A percentile compares a stretch with the other conserved stretches of the same genome.
Evolutionary conservation across 2,888 invertebrate genomes (phyloP).

Genomic region (Neelides folsomi): DNA sequence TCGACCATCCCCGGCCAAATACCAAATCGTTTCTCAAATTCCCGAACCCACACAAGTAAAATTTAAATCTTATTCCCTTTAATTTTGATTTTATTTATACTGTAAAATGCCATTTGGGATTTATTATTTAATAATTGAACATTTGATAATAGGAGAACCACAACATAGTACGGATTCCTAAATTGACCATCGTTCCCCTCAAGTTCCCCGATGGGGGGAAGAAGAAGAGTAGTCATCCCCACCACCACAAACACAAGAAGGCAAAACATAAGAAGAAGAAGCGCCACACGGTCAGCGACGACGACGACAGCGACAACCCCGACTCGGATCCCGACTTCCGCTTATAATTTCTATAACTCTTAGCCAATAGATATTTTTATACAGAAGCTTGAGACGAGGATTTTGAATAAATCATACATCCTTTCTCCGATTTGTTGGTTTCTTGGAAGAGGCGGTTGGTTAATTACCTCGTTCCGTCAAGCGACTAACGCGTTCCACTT

Average conservation of each 20-base stretch:
- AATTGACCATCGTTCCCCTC: conserved; percentile 40
- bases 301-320: conserved; percentile 44
- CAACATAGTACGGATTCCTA: conserved; percentile 36
- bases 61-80: too few species aligned
- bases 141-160: conserved; percentile 10
- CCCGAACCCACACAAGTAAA: background rate
- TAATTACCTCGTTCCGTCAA: too few species aligned
- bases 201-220: conserved; percentile 20
- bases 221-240: conserved; percentile 16
- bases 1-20: too few species aligned
- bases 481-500: too few species aligned
- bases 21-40: background rate
- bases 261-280: conserved; percentile 43
- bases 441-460: too few species aligned
- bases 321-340: conserved; percentile 38
- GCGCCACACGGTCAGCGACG: conserved; percentile 48
- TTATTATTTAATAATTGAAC: too few species aligned
- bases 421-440: background rate
- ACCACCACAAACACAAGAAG: conserved; percentile 33
- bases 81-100: too few species aligned
- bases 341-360: conserved; percentile 8
- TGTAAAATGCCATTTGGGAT: too few species aligned
- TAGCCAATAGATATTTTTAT: conserved; percentile 41
- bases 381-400: conserved; percentile 39
- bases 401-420: background rate